A percentile compares a stretch with the other conserved stretches of the same genome.
Evolutionary conservation across 1,140 invertebrate species (phyloP).

Genomic region (Micrasema minimum): DNA sequence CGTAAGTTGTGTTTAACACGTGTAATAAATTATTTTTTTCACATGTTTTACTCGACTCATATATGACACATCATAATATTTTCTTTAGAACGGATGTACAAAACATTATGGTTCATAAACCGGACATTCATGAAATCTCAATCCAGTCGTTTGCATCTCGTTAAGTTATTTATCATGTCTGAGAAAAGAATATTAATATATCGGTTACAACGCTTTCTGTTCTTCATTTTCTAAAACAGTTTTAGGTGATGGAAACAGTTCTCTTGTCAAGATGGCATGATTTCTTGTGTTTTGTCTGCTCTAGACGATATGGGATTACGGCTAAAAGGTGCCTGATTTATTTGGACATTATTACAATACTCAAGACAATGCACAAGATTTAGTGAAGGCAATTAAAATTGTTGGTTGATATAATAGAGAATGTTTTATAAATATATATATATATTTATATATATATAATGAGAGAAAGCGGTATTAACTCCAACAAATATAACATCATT

Average conservation of each 20-base stretch:
- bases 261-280: constrained; percentile 6
- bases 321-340: constrained; percentile 18
- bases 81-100: constrained; percentile 18
- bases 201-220: constrained; percentile 13
- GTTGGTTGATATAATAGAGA: too few species aligned
- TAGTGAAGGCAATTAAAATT: too few species aligned
- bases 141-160: constrained; percentile 26
- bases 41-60: constrained; percentile 5
- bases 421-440: too few species aligned
- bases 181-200: constrained; percentile 37
- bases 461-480: too few species aligned
- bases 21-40: constrained; percentile 5
- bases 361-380: too few species aligned
- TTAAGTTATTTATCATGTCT: constrained; percentile 30
- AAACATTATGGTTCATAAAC: constrained; percentile 17
- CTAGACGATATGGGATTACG: background rate
- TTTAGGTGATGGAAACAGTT: background rate
- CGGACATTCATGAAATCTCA: constrained; percentile 36
- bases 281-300: constrained; percentile 40
- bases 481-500: too few species aligned
- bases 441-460: too few species aligned
- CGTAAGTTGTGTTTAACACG: too few species aligned
- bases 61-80: constrained; percentile 24
- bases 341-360: background rate
- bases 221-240: too few species aligned